These are phyloP conservation scores for Drosophila aldrichi DNA, from an alignment of 2,888 invertebrate genomes.

Conservation along the genomic window DNA sequence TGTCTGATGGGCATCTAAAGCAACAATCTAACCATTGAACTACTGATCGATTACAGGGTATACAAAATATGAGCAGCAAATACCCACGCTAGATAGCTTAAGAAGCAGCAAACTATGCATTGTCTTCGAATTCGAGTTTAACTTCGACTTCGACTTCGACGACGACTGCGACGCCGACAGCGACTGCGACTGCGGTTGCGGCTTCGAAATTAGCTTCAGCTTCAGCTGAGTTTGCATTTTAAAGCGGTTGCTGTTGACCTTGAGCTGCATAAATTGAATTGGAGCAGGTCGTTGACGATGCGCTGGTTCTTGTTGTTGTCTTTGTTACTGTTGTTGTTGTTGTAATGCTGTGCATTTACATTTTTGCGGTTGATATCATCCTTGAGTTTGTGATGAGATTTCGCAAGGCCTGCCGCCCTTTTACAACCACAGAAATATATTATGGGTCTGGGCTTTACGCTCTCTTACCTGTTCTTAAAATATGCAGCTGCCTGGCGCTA, in stretches of 20 bases:
- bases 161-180: too few relatives aligned
- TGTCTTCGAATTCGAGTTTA: slow-evolving; percentile 22
- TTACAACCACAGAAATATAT: slow-evolving; percentile 30
- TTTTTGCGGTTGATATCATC: slow-evolving; percentile 54
- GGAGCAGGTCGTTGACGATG: slow-evolving; percentile 79
- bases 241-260: slow-evolving; percentile 74
- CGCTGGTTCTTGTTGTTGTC: slow-evolving; percentile 18
- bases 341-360: slow-evolving; percentile 48
- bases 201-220: slow-evolving; percentile 7
- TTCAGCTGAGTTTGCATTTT: slow-evolving; percentile 74
- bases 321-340: too few relatives aligned
- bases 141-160: neutral
- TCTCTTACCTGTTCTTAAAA: slow-evolving; percentile 57
- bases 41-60: slow-evolving; percentile 18
- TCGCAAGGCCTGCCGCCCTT: slow-evolving; percentile 46
- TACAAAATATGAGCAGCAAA: slow-evolving; percentile 22
- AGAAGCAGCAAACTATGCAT: slow-evolving; percentile 24
- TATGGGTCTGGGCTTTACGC: slow-evolving; percentile 23
- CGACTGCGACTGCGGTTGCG: slow-evolving; percentile 4
- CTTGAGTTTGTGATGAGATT: slow-evolving; percentile 53
- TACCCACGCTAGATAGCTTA: neutral
- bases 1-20: too few relatives aligned
- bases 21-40: neutral
- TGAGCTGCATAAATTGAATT: slow-evolving; percentile 78
- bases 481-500: slow-evolving; percentile 33